Evolutionary conservation across 2,888 invertebrate genomes (phyloP).

Genomic region (Troglohyphantes excavatus): DNA sequence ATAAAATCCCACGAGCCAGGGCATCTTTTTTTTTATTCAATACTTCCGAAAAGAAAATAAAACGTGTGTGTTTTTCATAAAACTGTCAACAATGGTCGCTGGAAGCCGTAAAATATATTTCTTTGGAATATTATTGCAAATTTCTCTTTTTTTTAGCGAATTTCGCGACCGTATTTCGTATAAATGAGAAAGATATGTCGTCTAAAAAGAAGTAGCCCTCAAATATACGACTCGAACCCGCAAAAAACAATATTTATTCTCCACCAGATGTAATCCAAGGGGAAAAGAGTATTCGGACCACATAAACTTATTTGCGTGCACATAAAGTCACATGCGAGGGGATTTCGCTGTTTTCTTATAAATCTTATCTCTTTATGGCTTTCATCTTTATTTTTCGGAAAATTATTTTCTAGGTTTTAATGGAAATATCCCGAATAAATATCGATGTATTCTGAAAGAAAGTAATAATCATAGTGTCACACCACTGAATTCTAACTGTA

Average conservation of each 20-base stretch:
- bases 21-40: conserved; percentile 4
- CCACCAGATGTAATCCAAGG: background rate
- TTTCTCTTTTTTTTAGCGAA: background rate
- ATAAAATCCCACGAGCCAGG: background rate
- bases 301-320: conserved; percentile 26
- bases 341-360: background rate
- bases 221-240: background rate
- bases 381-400: background rate
- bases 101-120: conserved; percentile 9
- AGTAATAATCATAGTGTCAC: no score
- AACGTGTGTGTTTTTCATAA: conserved; percentile 3
- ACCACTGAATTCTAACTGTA: no score
- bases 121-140: background rate
- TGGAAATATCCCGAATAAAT: no score
- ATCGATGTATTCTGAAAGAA: no score
- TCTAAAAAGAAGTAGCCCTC: background rate
- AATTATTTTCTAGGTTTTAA: no score
- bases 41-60: conserved; percentile 7
- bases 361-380: conserved; percentile 15
- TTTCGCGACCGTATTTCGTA: background rate
- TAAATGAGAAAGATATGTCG: conserved; percentile 16
- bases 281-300: background rate
- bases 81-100: background rate
- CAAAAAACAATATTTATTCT: conserved; percentile 26
- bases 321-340: background rate